Percentiles rank a stretch among this genome's conserved stretches.
Evolutionary conservation across 2,888 invertebrate genomes (phyloP).

Genomic region (Seladonia tumulorum): DNA sequence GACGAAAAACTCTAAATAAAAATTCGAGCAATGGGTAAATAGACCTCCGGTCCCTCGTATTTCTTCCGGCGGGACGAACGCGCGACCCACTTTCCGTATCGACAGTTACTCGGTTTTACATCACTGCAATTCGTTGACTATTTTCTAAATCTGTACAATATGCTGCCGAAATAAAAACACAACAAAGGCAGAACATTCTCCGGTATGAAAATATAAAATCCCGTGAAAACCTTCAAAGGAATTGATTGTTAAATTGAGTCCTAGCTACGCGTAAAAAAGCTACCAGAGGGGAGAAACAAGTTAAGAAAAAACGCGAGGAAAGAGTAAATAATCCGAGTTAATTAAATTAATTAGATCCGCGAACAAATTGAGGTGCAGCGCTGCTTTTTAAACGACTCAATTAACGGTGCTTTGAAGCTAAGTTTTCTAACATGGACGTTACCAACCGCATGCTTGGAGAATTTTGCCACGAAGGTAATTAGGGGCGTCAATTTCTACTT

Average conservation of each 20-base stretch:
- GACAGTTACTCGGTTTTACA: not conserved
- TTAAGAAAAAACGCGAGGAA: too few relatives aligned
- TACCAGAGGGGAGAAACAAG: too few relatives aligned
- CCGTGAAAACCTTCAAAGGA: not conserved
- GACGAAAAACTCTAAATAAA: too few relatives aligned
- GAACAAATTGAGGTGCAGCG: too few relatives aligned
- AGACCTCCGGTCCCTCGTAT: not conserved
- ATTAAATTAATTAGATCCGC: too few relatives aligned
- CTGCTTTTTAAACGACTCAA: too few relatives aligned
- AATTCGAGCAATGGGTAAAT: not conserved
- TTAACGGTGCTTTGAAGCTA: too few relatives aligned
- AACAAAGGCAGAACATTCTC: not conserved
- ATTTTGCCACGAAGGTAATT: too few relatives aligned
- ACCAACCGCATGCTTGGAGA: too few relatives aligned
- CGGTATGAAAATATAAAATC: not conserved
- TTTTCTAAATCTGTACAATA: not conserved
- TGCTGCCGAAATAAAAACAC: not conserved
- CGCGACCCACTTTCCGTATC: not conserved
- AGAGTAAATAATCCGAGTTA: too few relatives aligned
- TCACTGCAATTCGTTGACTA: not conserved
- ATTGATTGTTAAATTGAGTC: not conserved
- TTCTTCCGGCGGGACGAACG: not conserved
- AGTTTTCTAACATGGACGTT: too few relatives aligned
- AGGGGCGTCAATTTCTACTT: too few relatives aligned
- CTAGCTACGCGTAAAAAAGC: not conserved